These are phyloP conservation scores for Rhinatrema bivittatum DNA, from an alignment of 2,797 vertebrate genomes.

Conservation along the genomic window DNA sequence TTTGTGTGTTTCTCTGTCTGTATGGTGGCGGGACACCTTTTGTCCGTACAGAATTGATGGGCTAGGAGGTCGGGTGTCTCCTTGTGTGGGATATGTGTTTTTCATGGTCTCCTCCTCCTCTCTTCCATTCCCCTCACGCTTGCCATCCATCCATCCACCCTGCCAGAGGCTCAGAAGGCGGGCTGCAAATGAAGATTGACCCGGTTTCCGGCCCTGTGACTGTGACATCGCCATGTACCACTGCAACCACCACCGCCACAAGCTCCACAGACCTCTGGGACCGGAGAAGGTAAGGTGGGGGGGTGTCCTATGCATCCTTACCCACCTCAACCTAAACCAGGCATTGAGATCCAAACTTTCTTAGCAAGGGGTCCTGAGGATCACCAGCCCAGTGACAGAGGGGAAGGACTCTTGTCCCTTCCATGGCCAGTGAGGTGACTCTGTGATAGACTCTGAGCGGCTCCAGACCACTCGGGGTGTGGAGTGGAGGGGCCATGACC, in stretches of 20 bases:
- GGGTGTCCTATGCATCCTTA: not conserved
- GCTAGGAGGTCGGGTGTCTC: too few species aligned
- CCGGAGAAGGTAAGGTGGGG: slow-evolving; percentile 38
- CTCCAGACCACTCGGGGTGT: fast-evolving
- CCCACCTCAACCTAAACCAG: not conserved
- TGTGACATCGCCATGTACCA: slow-evolving; percentile 13
- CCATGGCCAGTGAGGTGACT: not conserved
- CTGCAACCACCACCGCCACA: not conserved
- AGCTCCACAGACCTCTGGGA: slow-evolving; percentile 31
- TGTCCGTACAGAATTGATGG: too few species aligned
- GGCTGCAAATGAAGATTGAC: slow-evolving; percentile 32
- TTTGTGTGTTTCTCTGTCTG: too few species aligned
- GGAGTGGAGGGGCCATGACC: too few species aligned
- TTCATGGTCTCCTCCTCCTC: too few species aligned
- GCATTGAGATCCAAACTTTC: fast-evolving
- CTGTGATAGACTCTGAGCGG: not conserved
- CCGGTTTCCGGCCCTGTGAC: slow-evolving; percentile 16
- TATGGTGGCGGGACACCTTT: too few species aligned
- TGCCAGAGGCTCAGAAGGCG: slow-evolving; percentile 26
- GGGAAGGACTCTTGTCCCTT: not conserved
- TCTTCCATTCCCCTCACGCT: too few species aligned
- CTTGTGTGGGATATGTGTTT: too few species aligned
- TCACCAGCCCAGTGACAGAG: not conserved
- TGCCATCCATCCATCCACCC: slow-evolving; percentile 1
- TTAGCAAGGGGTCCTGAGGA: not conserved